Evolutionary conservation across 2,113 vertebrate species (phyloP), one percentile per base, ranked within the genome.

Genomic region (Boulengeromyrus knoepffleri): DNA sequence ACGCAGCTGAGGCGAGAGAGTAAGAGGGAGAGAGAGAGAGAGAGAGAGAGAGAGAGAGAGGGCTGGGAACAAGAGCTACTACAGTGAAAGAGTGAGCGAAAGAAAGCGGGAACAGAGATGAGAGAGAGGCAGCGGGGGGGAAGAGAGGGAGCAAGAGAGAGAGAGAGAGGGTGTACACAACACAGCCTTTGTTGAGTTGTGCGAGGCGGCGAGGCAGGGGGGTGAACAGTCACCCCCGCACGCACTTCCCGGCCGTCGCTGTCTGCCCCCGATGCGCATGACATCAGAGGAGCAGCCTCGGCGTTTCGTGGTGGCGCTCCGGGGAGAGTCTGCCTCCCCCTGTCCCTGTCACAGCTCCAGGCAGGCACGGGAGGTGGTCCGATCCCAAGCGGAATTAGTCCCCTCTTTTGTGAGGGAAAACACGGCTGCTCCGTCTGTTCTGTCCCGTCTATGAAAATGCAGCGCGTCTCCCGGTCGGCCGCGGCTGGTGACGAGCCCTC

Each of bases 41-140:
- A 17, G 53, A 56, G 83, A 24, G 84, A 42, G 66, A 17, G 53
- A 56, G 83, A 24, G 84, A 42, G 39, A 24, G 70, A 66, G 77
- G n/a, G 56, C 17, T 47, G 58, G 58, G 87, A 47, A 31, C 2
- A 53, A 24, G 66, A 53, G 50, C 15, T 45, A 80, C 31, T 42
- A 83, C 36, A 88, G 86, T 36, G 46, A 88, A 49, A 88, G 85
- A 50, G 50, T 86, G 62, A 70, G 70, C 13, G 49, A 88, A 50
- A 88, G 89, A 90, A 49, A n/a, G 74, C 85, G 66, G 62, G 50
- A 87, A 52, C 62, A 74, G 62, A 17, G 70, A 56, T 77, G 45
- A 88, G 85, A 92, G 92, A 92, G 88, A 45, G 91, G 93, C 93
- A 94, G 94, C 93, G 93, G 31, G 50, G 52, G 50, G 88, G 49